phyloP scores from a whole-genome alignment of 2,888 invertebrate genomes.

The Tuta absoluta region DNA sequence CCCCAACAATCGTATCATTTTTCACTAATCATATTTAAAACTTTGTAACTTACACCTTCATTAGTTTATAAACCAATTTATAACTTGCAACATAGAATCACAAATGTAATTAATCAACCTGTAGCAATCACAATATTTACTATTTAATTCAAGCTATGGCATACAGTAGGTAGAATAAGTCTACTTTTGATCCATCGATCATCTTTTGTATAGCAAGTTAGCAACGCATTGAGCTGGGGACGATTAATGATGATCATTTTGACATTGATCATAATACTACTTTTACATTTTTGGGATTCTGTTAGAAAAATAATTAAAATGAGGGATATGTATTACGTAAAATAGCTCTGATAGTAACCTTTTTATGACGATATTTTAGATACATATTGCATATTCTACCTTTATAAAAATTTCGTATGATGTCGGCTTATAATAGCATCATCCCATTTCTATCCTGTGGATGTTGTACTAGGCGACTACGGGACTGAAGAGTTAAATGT shows the following conservation, averaged over 20 bases:
- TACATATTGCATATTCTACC: no score
- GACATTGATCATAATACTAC: not conserved
- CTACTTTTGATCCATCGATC: constrained; percentile 17
- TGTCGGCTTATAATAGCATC: no score
- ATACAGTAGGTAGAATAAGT: constrained; percentile 1
- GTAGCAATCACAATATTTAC: constrained; percentile 31
- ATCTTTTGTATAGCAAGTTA: constrained; percentile 3
- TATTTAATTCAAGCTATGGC: constrained; percentile 3
- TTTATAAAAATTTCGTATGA: no score
- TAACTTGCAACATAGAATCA: constrained; percentile 11
- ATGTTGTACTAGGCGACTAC: no score
- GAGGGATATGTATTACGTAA: not conserved
- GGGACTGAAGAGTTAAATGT: no score
- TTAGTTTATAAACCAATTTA: constrained; percentile 1
- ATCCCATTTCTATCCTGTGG: no score
- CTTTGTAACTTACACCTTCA: constrained; percentile 4
- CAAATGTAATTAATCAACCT: constrained; percentile 13
- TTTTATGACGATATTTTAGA: no score
- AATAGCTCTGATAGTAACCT: no score
- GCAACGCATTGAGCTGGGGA: not conserved
- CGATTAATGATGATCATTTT: constrained; percentile 9
- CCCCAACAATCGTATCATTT: no score
- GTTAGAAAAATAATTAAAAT: not conserved
- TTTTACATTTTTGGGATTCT: not conserved
- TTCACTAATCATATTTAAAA: no score